Evolutionary conservation across 2,888 invertebrate species (phyloP).

Genomic region (Rhimphoctona megacephalus): DNA sequence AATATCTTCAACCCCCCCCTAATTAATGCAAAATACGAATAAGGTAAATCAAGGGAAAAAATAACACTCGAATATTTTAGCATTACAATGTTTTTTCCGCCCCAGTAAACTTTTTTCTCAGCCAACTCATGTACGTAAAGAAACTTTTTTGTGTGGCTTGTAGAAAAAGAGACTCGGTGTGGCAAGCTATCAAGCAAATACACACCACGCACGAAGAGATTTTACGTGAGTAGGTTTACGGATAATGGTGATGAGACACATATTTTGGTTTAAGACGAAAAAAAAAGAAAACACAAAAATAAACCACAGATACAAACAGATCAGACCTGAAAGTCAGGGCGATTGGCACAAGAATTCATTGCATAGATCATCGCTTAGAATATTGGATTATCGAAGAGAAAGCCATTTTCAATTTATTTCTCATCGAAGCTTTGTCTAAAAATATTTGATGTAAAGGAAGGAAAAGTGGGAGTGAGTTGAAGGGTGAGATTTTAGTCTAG

Average conservation of each 20-base stretch:
- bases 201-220: conserved; percentile 52
- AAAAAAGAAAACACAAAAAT: background rate
- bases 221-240: background rate
- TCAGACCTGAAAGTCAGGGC: background rate
- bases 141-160: conserved; percentile 9
- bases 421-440: background rate
- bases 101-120: conserved; percentile 3
- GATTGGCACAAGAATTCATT: conserved; percentile 8
- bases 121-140: conserved; percentile 6
- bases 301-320: background rate
- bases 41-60: background rate
- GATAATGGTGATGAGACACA: background rate
- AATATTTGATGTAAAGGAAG: background rate
- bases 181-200: conserved; percentile 39
- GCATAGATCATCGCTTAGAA: conserved; percentile 24
- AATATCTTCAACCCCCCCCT: background rate
- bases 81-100: background rate
- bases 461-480: background rate
- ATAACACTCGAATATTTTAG: background rate
- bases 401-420: conserved; percentile 30
- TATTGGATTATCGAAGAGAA: conserved; percentile 46
- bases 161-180: conserved; percentile 38
- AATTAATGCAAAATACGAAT: background rate
- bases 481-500: conserved; percentile 16
- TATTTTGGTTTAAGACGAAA: conserved; percentile 17